Evolutionary conservation across 1,140 invertebrate species (phyloP).

Genomic region (Anadara kagoshimensis): DNA sequence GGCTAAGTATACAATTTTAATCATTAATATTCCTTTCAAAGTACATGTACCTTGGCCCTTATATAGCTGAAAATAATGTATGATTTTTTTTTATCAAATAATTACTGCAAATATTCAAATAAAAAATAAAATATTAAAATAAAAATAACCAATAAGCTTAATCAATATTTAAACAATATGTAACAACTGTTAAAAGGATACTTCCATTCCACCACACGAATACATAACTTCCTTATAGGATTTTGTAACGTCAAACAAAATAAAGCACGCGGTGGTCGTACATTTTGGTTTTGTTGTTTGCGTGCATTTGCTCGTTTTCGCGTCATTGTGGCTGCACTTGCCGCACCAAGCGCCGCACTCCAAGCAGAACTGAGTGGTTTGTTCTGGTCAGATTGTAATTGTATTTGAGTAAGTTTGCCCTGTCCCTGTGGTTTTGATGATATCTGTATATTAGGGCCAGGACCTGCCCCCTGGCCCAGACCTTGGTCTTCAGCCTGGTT

Average conservation of each 20-base stretch:
- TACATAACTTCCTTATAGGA: conserved; percentile 95
- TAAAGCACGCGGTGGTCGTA: conserved; percentile 89
- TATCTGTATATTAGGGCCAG: conserved; percentile 16
- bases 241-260: conserved; percentile 96
- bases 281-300: conserved; percentile 75
- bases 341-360: conserved; percentile 83
- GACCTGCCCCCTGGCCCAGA: conserved; percentile 34
- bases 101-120: too few relatives aligned
- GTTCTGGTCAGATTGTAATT: conserved; percentile 18
- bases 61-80: too few relatives aligned
- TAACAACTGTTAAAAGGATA: conserved; percentile 77
- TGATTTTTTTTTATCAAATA: too few relatives aligned
- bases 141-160: too few relatives aligned
- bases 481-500: conserved; percentile 30
- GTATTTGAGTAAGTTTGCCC: conserved; percentile 18
- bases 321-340: conserved; percentile 74
- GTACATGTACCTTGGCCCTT: too few relatives aligned
- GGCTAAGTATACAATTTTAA: too few relatives aligned
- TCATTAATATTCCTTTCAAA: too few relatives aligned
- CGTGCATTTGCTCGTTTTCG: conserved; percentile 63
- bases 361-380: conserved; percentile 68
- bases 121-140: too few relatives aligned
- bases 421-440: conserved; percentile 11
- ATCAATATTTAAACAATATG: too few relatives aligned
- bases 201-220: conserved; percentile 99